A percentile compares a stretch with the other conserved stretches of the same genome.
Conservation (phyloP, 2,113 vertebrate species). For the Ascaphus truei region DNA sequence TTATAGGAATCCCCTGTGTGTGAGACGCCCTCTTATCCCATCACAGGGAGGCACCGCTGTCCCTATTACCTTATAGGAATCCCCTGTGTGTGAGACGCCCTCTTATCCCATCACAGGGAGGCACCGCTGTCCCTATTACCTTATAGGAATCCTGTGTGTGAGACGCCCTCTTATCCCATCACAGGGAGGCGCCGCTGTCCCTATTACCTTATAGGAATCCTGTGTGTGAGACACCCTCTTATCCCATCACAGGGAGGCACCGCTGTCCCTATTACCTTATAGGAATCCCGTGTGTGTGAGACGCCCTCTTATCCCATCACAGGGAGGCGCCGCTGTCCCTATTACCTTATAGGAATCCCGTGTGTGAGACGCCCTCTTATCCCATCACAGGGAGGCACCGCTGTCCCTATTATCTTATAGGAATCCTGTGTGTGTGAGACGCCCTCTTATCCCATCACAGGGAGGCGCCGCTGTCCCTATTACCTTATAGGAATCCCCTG, state of each 20-base stretch:
- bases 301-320: neutral
- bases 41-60: conserved; percentile 6
- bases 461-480: conserved; percentile 7
- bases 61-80: neutral
- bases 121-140: neutral
- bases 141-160: neutral
- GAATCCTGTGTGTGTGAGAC: neutral
- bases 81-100: neutral
- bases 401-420: neutral
- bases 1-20: neutral
- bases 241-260: conserved; percentile 7
- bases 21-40: neutral
- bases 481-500: neutral
- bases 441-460: neutral
- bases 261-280: neutral
- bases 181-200: conserved; percentile 6
- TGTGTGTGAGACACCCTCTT: neutral
- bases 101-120: conserved; percentile 19
- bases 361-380: neutral
- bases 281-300: neutral
- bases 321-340: conserved; percentile 9
- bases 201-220: neutral
- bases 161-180: neutral
- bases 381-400: conserved; percentile 4
- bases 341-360: neutral